Evolutionary conservation across 2,797 vertebrate species (phyloP), one percentile per base, ranked within the genome.

Genomic region (Emydoidea blandingii): DNA sequence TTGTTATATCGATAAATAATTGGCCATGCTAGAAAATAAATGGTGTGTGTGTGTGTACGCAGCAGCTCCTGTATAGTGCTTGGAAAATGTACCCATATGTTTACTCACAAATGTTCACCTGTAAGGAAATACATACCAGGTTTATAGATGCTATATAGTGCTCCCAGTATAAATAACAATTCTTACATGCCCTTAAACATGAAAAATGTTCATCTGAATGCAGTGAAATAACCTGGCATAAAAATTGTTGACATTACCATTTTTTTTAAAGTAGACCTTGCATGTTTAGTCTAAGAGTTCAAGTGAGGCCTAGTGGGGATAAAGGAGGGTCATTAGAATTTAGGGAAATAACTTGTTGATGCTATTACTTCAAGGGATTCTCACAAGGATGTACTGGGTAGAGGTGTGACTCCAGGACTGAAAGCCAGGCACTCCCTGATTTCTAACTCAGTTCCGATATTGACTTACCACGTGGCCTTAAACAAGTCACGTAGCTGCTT

Each of bases 1-100:
- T 97, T 97, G 98, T 98, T 98, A 97, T 97, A 93, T 90, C 96
- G 96, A 97, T 97, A 98, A 98, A 98, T 98, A 97, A 97, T 97
- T 97, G 96, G 97, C 97, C 54, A 98, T 97, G 96, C 96, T 94
- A 95, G 97, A 97, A 98, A 98, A 97, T 96, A 98, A 97, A 97
- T 94, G 93, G 94, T 15, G 50, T 50, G 10, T 53, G 50, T 41
- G 80, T 37, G 52, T 18, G 29, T 21, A 27, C 8, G 9, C 59
- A 82, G 94, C 90, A 93, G 91, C 94, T 97, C 79, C 95, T 83
- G 88, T 95, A 6, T 4, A 91, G 93, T 90, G 83, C 92, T 95
- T 93, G 94, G 95, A 95, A 97, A 97, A 97, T 89, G 91, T 94
- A 97, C 96, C 96, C 95, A 97, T 93, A 96, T 92, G 96, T 97